phyloP scores from a whole-genome alignment of 2,797 vertebrate genomes.

The Synanceia verrucosa region DNA sequence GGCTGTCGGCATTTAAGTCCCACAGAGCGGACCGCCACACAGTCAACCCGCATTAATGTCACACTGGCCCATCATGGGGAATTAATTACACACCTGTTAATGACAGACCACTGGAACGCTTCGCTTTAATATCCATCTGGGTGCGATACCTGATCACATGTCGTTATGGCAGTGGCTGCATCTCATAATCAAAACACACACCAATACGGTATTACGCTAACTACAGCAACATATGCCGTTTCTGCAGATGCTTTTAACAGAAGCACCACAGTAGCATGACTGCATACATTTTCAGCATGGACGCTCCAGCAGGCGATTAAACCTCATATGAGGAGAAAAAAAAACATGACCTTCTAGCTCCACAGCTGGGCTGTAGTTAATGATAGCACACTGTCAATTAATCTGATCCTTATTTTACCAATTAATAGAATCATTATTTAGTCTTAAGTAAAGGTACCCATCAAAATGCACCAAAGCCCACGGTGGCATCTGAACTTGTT shows the following conservation, averaged over 20 bases:
- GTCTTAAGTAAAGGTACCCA: neutral
- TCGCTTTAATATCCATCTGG: conserved; percentile 76
- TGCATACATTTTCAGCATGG: conserved; percentile 38
- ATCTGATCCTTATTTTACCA: neutral
- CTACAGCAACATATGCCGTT: conserved; percentile 39
- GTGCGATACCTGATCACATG: conserved; percentile 49
- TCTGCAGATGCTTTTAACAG: conserved; percentile 35
- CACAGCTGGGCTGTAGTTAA: neutral
- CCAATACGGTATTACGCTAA: conserved; percentile 46
- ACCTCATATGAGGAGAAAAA: neutral
- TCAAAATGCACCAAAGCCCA: neutral
- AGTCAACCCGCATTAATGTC: conserved; percentile 81
- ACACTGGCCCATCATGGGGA: conserved; percentile 73
- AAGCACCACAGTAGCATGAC: neutral
- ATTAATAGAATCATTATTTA: neutral
- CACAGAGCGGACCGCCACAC: conserved; percentile 70
- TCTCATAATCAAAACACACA: conserved; percentile 50
- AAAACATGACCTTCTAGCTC: neutral
- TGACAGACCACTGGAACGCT: conserved; percentile 69
- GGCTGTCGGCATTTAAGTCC: conserved; percentile 81
- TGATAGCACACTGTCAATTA: neutral
- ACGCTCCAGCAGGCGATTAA: conserved; percentile 13
- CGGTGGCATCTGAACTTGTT: neutral
- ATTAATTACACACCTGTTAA: conserved; percentile 86
- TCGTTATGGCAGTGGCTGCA: conserved; percentile 33